These are phyloP conservation scores for Microtus oregoni DNA, from an alignment of 2,113 vertebrate species.

Conservation along the genomic window DNA sequence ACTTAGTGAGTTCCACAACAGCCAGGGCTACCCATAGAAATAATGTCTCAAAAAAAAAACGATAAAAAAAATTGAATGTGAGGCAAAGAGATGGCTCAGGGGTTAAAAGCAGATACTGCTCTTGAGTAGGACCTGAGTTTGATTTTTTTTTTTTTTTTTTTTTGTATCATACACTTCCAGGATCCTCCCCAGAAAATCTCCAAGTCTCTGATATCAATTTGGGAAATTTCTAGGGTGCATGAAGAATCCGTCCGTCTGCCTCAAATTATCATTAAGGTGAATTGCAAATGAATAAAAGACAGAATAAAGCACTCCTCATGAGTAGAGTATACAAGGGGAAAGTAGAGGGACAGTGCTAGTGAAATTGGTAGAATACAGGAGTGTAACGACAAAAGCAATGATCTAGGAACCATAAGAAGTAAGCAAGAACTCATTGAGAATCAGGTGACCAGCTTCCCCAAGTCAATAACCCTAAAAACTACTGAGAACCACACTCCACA, in stretches of 20 bases:
- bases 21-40: not conserved
- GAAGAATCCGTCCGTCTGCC: not conserved
- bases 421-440: not conserved
- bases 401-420: not conserved
- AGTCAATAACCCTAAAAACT: not conserved
- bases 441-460: not conserved
- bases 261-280: not conserved
- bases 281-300: not conserved
- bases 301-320: not conserved
- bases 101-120: not conserved
- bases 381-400: not conserved
- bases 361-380: not conserved
- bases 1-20: not conserved
- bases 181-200: not conserved
- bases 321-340: not conserved
- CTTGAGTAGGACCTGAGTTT: not conserved
- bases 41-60: too few relatives aligned
- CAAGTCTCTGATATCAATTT: not conserved
- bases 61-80: not conserved
- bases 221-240: not conserved
- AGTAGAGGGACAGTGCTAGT: not conserved
- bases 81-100: not conserved
- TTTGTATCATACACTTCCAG: not conserved
- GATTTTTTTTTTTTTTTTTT: not conserved
- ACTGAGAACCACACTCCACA: not conserved